phyloP scores from a whole-genome alignment of 2,888 invertebrate species.

The Spodoptera picta region DNA sequence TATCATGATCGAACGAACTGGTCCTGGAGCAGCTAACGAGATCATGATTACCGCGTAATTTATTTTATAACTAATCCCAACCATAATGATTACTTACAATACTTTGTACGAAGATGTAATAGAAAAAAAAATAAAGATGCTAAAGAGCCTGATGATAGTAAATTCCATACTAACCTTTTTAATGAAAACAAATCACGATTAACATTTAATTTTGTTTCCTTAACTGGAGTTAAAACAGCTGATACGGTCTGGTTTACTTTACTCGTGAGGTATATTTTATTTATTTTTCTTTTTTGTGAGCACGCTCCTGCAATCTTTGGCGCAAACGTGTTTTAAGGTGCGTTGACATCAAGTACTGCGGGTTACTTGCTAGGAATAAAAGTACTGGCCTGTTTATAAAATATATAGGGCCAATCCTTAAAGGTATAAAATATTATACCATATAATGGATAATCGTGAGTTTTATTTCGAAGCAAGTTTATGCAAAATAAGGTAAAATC shows the following conservation, averaged over 20 bases:
- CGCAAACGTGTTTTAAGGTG: constrained; percentile 53
- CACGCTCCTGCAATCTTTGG: constrained; percentile 44
- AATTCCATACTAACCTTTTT: not conserved
- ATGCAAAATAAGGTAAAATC: no score
- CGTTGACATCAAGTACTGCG: constrained; percentile 47
- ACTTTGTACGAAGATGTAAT: constrained; percentile 3
- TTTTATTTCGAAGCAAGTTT: no score
- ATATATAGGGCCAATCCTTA: constrained; percentile 5
- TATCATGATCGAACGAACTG: constrained; percentile 39
- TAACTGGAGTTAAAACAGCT: constrained; percentile 37
- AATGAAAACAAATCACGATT: not conserved
- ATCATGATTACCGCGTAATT: constrained; percentile 34
- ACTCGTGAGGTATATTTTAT: constrained; percentile 38
- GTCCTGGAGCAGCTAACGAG: constrained; percentile 26
- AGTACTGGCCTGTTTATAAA: constrained; percentile 12
- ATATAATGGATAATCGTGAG: no score
- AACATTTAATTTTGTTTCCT: constrained; percentile 12
- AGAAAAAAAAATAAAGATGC: not conserved
- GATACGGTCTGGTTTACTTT: constrained; percentile 41
- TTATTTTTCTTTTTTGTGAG: constrained; percentile 40
- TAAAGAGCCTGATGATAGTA: not conserved
- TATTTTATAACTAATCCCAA: constrained; percentile 22
- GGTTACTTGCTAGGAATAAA: constrained; percentile 30
- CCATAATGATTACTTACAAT: constrained; percentile 1
- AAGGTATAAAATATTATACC: no score